A percentile compares a stretch with the other conserved stretches of the same genome.
These are phyloP conservation scores for Panorpa germanica DNA, from an alignment of 2,888 invertebrate genomes.

Conservation along the genomic window DNA sequence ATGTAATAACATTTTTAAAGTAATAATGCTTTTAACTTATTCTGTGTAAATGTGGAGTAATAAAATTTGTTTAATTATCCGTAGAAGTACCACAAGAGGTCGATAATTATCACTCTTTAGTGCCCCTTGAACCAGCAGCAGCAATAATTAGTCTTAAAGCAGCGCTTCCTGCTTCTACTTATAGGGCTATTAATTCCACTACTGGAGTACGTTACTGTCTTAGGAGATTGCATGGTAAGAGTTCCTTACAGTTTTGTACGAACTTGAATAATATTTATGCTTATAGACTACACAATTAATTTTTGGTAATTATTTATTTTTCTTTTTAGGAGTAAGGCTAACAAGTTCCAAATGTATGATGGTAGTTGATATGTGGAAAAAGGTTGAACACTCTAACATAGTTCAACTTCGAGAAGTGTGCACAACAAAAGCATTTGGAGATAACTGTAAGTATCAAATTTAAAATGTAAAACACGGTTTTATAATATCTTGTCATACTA, in stretches of 20 bases:
- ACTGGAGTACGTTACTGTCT: slow-evolving; percentile 73
- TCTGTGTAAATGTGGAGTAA: slow-evolving; percentile 17
- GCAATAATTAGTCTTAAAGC: slow-evolving; percentile 46
- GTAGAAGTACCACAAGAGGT: slow-evolving; percentile 70
- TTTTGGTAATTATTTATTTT: slow-evolving; percentile 4
- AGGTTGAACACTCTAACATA: slow-evolving; percentile 86
- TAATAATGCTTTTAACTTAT: no score
- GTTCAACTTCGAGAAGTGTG: slow-evolving; percentile 85
- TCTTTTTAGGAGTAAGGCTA: slow-evolving; percentile 48
- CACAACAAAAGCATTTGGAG: slow-evolving; percentile 89
- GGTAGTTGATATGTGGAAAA: slow-evolving; percentile 86
- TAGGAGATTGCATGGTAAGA: slow-evolving; percentile 64
- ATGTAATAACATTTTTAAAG: no score
- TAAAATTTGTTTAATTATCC: slow-evolving; percentile 30
- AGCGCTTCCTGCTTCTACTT: slow-evolving; percentile 63
- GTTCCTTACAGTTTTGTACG: background rate
- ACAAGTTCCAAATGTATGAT: slow-evolving; percentile 70
- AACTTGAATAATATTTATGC: slow-evolving; percentile 1
- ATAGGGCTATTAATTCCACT: slow-evolving; percentile 77
- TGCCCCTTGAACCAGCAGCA: slow-evolving; percentile 56
- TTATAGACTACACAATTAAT: background rate
- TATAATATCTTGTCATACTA: no score
- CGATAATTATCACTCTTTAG: slow-evolving; percentile 77
- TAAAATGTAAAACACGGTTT: slow-evolving; percentile 1
- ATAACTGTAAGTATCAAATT: slow-evolving; percentile 56